These are phyloP conservation scores for Pelodytes ibericus DNA, from an alignment of 2,797 vertebrate genomes.

Conservation along the genomic window DNA sequence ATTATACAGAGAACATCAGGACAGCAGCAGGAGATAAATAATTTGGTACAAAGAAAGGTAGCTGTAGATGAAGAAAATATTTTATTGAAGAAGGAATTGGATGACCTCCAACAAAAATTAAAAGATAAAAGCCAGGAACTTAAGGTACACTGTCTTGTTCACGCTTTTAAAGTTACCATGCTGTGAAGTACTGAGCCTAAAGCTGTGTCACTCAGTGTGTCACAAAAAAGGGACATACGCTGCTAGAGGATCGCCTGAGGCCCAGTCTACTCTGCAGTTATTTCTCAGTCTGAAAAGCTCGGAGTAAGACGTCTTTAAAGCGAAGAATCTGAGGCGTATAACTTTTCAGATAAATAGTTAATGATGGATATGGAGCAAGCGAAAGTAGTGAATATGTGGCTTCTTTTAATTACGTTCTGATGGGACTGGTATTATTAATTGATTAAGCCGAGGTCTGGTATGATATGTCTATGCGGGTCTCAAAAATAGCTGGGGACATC, in stretches of 20 bases:
- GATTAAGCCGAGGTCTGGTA: slow-evolving; percentile 90
- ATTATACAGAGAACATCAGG: slow-evolving; percentile 73
- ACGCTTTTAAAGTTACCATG: slow-evolving; percentile 63
- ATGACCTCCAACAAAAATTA: slow-evolving; percentile 80
- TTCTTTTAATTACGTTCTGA: slow-evolving; percentile 95
- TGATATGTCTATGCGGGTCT: slow-evolving; percentile 85
- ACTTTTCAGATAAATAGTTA: slow-evolving; percentile 96
- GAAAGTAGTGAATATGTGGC: slow-evolving; percentile 89
- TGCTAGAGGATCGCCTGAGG: slow-evolving; percentile 80
- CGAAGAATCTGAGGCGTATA: slow-evolving; percentile 76
- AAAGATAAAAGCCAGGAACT: slow-evolving; percentile 84
- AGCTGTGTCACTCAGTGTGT: slow-evolving; percentile 73
- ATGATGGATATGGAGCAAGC: slow-evolving; percentile 87
- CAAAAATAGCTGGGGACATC: slow-evolving; percentile 91
- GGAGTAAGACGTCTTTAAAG: slow-evolving; percentile 77
- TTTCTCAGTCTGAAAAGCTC: slow-evolving; percentile 66
- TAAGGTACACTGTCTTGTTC: slow-evolving; percentile 81
- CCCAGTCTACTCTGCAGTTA: slow-evolving; percentile 73
- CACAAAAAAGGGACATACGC: slow-evolving; percentile 76
- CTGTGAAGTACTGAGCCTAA: slow-evolving; percentile 74
- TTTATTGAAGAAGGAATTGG: slow-evolving; percentile 81
- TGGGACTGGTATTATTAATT: slow-evolving; percentile 98
- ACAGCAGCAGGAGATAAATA: slow-evolving; percentile 84
- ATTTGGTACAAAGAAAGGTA: slow-evolving; percentile 73
- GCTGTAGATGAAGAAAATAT: slow-evolving; percentile 75